phyloP scores from a whole-genome alignment of 2,888 invertebrate species.

The Hypena proboscidalis region DNA sequence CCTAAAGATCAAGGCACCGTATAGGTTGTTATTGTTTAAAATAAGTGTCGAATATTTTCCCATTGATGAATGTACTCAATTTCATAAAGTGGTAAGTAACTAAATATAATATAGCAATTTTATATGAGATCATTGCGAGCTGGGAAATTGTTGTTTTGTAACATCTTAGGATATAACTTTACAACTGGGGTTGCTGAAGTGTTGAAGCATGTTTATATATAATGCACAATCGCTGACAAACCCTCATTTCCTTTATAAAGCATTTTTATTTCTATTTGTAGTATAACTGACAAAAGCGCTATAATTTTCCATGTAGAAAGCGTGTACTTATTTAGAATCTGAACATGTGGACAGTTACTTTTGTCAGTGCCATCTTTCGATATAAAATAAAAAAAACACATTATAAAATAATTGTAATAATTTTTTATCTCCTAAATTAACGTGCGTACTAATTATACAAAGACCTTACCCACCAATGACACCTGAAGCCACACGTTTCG shows the following conservation, averaged over 20 bases:
- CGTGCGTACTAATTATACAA: slow-evolving; percentile 73
- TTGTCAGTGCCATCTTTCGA: slow-evolving; percentile 63
- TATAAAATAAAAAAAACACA: slow-evolving; percentile 45
- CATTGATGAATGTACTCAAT: slow-evolving; percentile 54
- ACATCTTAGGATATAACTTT: slow-evolving; percentile 43
- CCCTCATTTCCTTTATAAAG: slow-evolving; percentile 42
- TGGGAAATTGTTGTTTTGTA: slow-evolving; percentile 43
- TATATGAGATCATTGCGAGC: slow-evolving; percentile 49
- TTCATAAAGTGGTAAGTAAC: slow-evolving; percentile 52
- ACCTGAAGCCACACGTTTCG: slow-evolving; percentile 81
- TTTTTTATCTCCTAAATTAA: slow-evolving; percentile 41
- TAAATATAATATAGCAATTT: slow-evolving; percentile 50
- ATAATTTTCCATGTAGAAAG: slow-evolving; percentile 43
- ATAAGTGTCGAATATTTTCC: slow-evolving; percentile 58
- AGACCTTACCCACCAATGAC: slow-evolving; percentile 82
- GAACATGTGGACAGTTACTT: slow-evolving; percentile 47
- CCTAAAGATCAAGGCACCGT: slow-evolving; percentile 68
- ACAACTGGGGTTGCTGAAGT: slow-evolving; percentile 42
- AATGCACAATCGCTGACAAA: slow-evolving; percentile 28
- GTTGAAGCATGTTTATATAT: slow-evolving; percentile 39
- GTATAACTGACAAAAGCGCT: slow-evolving; percentile 54
- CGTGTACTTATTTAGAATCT: slow-evolving; percentile 49
- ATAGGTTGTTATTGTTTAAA: slow-evolving; percentile 55
- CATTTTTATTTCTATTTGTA: slow-evolving; percentile 46
- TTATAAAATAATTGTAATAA: slow-evolving; percentile 43